Evolutionary conservation across 2,113 vertebrate species (phyloP).

Genomic region (Tringa solitaria): DNA sequence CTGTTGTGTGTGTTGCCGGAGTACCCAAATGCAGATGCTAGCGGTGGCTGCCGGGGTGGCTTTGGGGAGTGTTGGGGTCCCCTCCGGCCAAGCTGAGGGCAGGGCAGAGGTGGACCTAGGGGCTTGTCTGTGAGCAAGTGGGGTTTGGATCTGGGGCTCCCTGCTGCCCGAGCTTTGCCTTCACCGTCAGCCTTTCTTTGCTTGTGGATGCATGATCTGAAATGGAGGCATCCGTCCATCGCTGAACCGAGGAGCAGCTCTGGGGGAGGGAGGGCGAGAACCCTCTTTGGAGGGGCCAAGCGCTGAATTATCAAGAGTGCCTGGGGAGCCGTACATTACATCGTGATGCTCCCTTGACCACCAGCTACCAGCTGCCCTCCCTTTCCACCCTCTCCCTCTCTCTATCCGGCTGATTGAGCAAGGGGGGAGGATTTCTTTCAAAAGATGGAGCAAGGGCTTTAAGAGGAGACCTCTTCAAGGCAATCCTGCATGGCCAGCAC

Average conservation of each 20-base stretch:
- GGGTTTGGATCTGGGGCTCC: not conserved
- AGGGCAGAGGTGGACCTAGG: not conserved
- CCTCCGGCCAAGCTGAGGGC: not conserved
- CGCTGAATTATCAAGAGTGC: not conserved
- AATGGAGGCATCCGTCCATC: slow-evolving; percentile 32
- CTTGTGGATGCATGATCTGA: not conserved
- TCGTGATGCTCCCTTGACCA: not conserved
- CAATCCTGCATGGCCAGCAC: not conserved
- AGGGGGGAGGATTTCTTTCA: not conserved
- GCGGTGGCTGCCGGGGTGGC: not conserved
- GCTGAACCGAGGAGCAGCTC: not conserved
- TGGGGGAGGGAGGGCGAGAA: not conserved
- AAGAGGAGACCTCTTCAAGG: not conserved
- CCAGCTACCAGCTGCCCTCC: not conserved
- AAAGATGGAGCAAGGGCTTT: not conserved
- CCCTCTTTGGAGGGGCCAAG: not conserved
- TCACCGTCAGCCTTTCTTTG: not conserved
- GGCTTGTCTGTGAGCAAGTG: not conserved
- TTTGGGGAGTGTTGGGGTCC: not conserved
- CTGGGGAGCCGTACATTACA: not conserved
- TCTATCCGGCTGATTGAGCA: not conserved
- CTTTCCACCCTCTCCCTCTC: not conserved
- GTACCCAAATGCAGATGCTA: not conserved
- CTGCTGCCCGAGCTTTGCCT: not conserved
- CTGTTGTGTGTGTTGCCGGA: not conserved